Conservation (phyloP, 2,888 invertebrate species). For the Cancer borealis region DNA sequence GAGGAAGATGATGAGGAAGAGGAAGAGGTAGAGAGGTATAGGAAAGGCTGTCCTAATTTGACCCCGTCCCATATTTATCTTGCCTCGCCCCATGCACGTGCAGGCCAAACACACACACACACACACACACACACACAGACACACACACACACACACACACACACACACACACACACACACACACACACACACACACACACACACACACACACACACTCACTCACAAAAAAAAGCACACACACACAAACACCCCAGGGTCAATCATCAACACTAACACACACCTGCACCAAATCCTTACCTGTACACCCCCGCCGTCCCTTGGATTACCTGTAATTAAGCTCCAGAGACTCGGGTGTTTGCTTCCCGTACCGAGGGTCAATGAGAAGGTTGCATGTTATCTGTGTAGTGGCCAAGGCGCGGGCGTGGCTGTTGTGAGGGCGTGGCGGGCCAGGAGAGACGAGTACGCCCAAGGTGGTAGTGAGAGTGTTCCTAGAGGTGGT, state of each 20-base stretch:
- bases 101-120: too few relatives aligned
- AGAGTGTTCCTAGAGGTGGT: background rate
- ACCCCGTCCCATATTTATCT: too few relatives aligned
- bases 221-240: too few relatives aligned
- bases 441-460: background rate
- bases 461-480: background rate
- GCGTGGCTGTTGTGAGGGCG: background rate
- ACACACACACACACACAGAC: too few relatives aligned
- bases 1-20: background rate
- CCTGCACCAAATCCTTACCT: background rate
- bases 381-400: background rate
- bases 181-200: too few relatives aligned
- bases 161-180: too few relatives aligned
- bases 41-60: background rate
- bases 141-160: too few relatives aligned
- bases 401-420: background rate
- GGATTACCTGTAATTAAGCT: slow-evolving; percentile 5
- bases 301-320: background rate
- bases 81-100: too few relatives aligned
- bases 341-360: background rate
- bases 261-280: too few relatives aligned
- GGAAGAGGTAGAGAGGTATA: background rate
- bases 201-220: too few relatives aligned
- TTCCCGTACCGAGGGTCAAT: background rate
- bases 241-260: too few relatives aligned